Evolutionary conservation across 2,797 vertebrate genomes (phyloP), one percentile per base, ranked within the genome.

Genomic region (Botia almorhae): DNA sequence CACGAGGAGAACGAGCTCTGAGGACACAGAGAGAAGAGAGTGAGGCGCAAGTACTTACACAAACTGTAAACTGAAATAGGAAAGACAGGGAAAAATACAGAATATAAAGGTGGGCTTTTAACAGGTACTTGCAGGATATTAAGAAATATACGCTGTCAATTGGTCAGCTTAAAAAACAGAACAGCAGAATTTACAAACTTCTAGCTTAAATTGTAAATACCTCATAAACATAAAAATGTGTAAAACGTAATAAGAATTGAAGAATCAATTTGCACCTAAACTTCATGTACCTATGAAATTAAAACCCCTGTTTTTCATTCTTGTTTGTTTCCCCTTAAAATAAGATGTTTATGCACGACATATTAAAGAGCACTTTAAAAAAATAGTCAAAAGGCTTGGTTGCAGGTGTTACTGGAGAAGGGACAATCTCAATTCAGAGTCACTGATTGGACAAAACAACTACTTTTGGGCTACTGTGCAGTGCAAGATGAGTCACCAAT

Each of bases 81-180:
- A 92, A 87, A 89, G 88, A 91, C 87, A 89, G 86, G 88, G 88
- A 89, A 86, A 82, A 89, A 84, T 90, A 88, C 85, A 89, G 86
- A 91, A 91, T 91, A 92, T 90, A 93, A 94, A 93, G 91, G 90
- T 90, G 92, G 90, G 79, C 87, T 88, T 85, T 67, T 84, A 89
- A 89, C 72, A 90, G 77, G 48, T 21, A 63, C 48, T 80, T 69
- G 21, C 16, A 79, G 48, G 63, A 69, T 19, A 84, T 70, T 56
- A 10, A 74, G 51, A 88, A 81, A 55, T 51, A 68, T 64, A 68
- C 29, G 46, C 19, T 48, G 33, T 51, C 64, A 72, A 81, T 82
- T 36, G 69, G 12, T 53, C 39, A 8, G 39, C 39, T 43, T 43
- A 43, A 43, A 1, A 11, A 43, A 43, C 39, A 43, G 36, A 2